These are phyloP conservation scores for Scaptomyza hsui DNA, from an alignment of 1,140 invertebrate genomes.

Conservation along the genomic window DNA sequence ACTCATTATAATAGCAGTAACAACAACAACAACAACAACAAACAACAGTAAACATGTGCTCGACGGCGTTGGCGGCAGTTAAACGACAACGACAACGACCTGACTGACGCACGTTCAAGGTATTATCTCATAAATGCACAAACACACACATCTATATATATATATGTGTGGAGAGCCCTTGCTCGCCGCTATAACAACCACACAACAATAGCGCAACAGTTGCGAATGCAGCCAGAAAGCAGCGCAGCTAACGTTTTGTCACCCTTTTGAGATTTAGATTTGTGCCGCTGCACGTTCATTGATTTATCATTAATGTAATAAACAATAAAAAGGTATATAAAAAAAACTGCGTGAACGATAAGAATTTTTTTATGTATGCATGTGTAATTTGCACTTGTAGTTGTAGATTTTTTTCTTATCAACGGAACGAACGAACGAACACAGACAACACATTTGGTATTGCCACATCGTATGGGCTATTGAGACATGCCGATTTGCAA, in stretches of 20 bases:
- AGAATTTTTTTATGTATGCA: background rate
- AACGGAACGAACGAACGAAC: too few species aligned
- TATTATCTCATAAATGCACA: slow-evolving; percentile 77
- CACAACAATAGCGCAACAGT: slow-evolving; percentile 59
- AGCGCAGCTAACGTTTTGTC: slow-evolving; percentile 36
- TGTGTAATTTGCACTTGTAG: background rate
- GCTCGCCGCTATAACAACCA: slow-evolving; percentile 41
- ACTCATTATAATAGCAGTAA: slow-evolving; percentile 5
- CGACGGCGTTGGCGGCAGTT: slow-evolving; percentile 55
- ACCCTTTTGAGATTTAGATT: slow-evolving; percentile 14
- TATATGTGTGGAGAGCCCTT: slow-evolving; percentile 54
- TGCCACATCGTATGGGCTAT: slow-evolving; percentile 63
- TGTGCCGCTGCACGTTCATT: slow-evolving; percentile 25
- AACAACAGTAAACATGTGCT: slow-evolving; percentile 45
- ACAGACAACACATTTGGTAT: slow-evolving; percentile 56
- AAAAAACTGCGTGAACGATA: slow-evolving; percentile 31
- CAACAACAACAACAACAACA: slow-evolving; percentile 28
- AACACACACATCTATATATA: slow-evolving; percentile 3
- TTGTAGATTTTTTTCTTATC: slow-evolving; percentile 10
- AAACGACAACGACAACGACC: slow-evolving; percentile 66
- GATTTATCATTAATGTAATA: slow-evolving; percentile 34
- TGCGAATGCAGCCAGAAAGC: slow-evolving; percentile 49
- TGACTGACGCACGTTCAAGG: slow-evolving; percentile 82
- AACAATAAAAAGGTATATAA: background rate
- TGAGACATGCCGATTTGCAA: slow-evolving; percentile 60